These are phyloP conservation scores for Liposcelis brunnea DNA, from an alignment of 2,888 invertebrate species.

Conservation along the genomic window DNA sequence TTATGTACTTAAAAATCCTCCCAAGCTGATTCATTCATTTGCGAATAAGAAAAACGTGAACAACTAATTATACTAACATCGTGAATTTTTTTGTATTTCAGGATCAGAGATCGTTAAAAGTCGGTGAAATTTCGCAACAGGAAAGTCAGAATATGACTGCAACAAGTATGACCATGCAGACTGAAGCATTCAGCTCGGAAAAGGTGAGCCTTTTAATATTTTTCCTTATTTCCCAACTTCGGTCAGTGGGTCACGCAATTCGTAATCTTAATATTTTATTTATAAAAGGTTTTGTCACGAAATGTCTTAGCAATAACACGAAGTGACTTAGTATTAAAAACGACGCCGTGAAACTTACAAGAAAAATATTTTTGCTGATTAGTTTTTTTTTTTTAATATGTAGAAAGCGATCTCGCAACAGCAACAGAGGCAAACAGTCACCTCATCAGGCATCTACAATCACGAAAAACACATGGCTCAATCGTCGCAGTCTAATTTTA, in stretches of 20 bases:
- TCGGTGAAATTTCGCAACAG: conserved; percentile 69
- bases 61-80: not conserved
- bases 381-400: conserved; percentile 11
- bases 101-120: conserved; percentile 70
- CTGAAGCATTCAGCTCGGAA: conserved; percentile 72
- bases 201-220: conserved; percentile 28
- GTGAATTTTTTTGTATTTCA: conserved; percentile 26
- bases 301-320: not conserved
- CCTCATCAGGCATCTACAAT: conserved; percentile 61
- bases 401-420: conserved; percentile 39
- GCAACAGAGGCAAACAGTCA: conserved; percentile 64
- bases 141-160: conserved; percentile 73
- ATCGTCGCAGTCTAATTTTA: conserved; percentile 58
- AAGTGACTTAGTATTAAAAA: too few relatives aligned
- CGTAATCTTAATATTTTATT: not conserved
- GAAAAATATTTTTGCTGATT: too few relatives aligned
- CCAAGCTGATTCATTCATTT: too few relatives aligned
- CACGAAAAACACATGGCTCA: conserved; percentile 58
- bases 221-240: not conserved
- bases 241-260: not conserved
- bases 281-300: not conserved
- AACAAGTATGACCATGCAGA: conserved; percentile 66
- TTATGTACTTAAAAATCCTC: too few relatives aligned
- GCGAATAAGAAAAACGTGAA: too few relatives aligned
- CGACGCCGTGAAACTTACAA: too few relatives aligned